Evolutionary conservation across 2,113 vertebrate species (phyloP).

Genomic region (Sialia sialis): DNA sequence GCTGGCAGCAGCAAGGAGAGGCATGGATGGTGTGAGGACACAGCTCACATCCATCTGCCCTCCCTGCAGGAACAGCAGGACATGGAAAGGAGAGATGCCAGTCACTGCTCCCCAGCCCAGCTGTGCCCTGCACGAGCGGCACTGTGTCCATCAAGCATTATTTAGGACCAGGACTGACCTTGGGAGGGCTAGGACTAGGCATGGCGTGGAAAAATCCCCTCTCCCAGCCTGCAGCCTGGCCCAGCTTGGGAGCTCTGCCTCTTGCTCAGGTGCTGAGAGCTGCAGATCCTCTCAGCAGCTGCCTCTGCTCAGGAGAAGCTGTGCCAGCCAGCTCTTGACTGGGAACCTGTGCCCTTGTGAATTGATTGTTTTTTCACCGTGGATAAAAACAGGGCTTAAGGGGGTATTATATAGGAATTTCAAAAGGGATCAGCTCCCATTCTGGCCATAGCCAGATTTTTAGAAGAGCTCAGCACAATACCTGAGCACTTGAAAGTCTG

Average conservation of each 20-base stretch:
- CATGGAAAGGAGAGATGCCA: not conserved
- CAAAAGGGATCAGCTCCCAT: not conserved
- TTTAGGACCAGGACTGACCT: no score
- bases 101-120: not conserved
- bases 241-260: not conserved
- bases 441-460: not conserved
- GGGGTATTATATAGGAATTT: not conserved
- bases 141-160: not conserved
- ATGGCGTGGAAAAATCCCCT: not conserved
- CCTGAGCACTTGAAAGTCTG: not conserved
- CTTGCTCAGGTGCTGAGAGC: accelerated
- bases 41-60: not conserved
- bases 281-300: not conserved
- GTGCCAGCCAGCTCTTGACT: not conserved
- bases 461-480: not conserved
- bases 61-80: not conserved
- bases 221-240: not conserved
- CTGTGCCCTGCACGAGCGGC: not conserved
- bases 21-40: not conserved
- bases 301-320: not conserved
- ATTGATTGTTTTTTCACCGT: accelerated
- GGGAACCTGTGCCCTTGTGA: not conserved
- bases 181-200: not conserved
- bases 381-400: not conserved
- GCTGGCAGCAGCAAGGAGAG: not conserved